Conservation (phyloP, 2,797 vertebrate genomes). For the Glyptemys insculpta region DNA sequence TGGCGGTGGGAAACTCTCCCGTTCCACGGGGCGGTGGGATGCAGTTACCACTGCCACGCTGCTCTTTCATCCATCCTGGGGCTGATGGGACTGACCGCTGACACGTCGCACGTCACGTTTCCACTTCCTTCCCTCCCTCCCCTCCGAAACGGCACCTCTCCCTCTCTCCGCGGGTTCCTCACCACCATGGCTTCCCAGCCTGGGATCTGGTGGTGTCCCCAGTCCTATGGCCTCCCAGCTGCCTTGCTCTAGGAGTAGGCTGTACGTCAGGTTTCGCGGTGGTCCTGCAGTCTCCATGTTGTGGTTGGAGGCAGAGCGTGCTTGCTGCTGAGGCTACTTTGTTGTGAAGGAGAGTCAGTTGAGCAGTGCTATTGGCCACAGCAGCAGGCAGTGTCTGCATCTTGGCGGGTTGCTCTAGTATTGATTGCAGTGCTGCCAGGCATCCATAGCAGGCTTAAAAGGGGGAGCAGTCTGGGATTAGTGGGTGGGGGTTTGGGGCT, state of each 20-base stretch:
- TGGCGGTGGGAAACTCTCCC: not conserved
- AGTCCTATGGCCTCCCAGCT: not conserved
- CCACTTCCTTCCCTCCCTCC: not conserved
- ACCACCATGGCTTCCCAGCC: not conserved
- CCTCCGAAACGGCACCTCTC: not conserved
- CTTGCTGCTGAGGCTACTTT: not conserved
- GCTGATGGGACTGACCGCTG: not conserved
- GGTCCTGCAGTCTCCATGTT: not conserved
- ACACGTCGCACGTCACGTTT: not conserved
- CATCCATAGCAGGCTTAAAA: not conserved
- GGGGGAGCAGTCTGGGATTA: not conserved
- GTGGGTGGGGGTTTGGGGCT: not conserved
- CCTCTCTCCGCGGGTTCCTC: not conserved
- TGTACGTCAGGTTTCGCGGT: not conserved
- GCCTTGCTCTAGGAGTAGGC: not conserved
- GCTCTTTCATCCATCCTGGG: not conserved
- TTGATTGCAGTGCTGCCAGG: not conserved
- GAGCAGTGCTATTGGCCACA: slow-evolving; percentile 15
- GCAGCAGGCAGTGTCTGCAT: not conserved
- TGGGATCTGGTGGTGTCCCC: not conserved
- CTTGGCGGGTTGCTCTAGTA: not conserved
- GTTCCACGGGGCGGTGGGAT: not conserved
- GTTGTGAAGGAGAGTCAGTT: not conserved
- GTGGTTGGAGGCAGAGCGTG: not conserved
- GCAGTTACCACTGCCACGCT: not conserved